Conservation (phyloP, 2,888 invertebrate species). For the Morinoia aosen region DNA sequence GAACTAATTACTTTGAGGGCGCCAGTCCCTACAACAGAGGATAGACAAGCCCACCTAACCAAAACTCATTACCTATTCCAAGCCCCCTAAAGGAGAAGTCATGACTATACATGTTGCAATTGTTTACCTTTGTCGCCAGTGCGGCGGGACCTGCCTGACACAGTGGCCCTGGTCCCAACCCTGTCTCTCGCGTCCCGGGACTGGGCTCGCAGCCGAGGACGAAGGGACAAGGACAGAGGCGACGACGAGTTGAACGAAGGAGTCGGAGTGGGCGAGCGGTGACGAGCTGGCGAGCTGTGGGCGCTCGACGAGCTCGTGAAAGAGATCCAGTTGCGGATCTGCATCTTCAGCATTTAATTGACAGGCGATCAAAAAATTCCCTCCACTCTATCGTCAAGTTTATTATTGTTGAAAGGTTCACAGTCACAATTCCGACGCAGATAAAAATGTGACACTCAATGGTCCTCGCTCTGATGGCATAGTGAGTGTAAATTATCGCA, state of each 20-base stretch:
- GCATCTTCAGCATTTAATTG: conserved; percentile 32
- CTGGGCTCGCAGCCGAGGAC: conserved; percentile 36
- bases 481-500: neutral
- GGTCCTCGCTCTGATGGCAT: neutral
- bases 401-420: neutral
- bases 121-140: conserved; percentile 2
- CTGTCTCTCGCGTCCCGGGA: conserved; percentile 32
- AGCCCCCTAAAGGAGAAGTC: no score
- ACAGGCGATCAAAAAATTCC: neutral
- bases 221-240: conserved; percentile 31
- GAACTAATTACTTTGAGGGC: no score
- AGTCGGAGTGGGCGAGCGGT: conserved; percentile 44
- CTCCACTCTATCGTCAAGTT: neutral
- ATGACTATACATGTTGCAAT: no score
- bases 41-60: no score
- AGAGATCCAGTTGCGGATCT: conserved; percentile 51
- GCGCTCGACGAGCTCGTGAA: conserved; percentile 53
- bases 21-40: no score
- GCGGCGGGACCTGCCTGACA: neutral
- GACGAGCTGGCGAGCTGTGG: conserved; percentile 52
- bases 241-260: conserved; percentile 41
- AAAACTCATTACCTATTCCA: no score
- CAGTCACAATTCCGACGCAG: neutral
- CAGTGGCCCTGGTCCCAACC: conserved; percentile 25
- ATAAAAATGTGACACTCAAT: neutral